phyloP scores from a whole-genome alignment of 2,113 vertebrate genomes.

The Pterocles gutturalis region DNA sequence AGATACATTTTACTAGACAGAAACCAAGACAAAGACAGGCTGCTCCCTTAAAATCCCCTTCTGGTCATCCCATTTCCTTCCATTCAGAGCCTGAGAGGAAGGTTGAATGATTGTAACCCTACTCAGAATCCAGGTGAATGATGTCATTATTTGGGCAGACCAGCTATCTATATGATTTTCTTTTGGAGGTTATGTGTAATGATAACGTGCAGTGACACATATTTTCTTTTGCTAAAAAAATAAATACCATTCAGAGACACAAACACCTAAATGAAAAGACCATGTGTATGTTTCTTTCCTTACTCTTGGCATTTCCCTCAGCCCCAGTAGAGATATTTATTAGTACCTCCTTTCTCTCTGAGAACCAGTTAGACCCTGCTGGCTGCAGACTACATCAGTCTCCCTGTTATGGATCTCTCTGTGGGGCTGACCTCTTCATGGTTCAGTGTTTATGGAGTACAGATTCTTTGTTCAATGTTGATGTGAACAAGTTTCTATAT shows the following conservation, averaged over 20 bases:
- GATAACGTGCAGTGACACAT: neutral
- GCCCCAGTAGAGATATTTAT: neutral
- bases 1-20: neutral
- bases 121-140: neutral
- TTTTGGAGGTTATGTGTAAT: neutral
- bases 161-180: neutral
- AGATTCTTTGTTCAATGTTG: neutral
- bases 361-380: neutral
- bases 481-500: neutral
- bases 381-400: neutral
- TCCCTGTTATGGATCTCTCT: neutral
- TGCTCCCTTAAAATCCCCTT: neutral
- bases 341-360: neutral
- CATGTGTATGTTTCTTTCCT: neutral
- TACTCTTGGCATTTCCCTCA: neutral
- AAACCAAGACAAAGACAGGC: neutral
- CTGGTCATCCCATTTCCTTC: neutral
- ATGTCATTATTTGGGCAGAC: neutral
- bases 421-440: neutral
- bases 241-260: neutral
- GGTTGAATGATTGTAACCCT: neutral
- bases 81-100: neutral
- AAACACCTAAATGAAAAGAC: neutral
- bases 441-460: neutral
- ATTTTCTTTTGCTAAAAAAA: neutral